Base-by-base conservation (phyloP, 1,140 invertebrate genomes). In the Meloidogyne exigua region DNA sequence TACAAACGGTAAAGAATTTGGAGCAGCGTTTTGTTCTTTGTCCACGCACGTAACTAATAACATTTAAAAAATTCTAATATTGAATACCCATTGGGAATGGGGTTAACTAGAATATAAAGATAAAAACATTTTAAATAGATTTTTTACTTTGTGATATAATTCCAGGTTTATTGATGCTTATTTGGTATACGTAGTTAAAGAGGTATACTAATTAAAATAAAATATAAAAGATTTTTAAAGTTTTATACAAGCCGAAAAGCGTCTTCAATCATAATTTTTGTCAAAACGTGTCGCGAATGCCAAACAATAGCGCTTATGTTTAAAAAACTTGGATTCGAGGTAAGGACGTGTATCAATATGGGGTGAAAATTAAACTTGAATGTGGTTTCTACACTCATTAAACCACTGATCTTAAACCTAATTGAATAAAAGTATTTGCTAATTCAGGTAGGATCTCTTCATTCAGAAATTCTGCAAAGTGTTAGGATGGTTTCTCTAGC, bases 101-200 rank as follows among this genome's bases (percentile, higher is more conserved):
- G 36, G 0, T 39, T 39, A 39, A 39, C 0, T 39, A 0, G 0
- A 39, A 4, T 9, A 39, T n/a, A n/a, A n/a, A n/a, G n/a, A 39
- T 39, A 39, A 39, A 39, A 9, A 57, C 7, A n/a, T n/a, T 57
- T 49, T 49, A n/a, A n/a, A n/a, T n/a, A n/a, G n/a, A n/a, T n/a
- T 18, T 4, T 5, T 18, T n/a, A 57, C n/a, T 44, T 18, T n/a
- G 13, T n/a, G 5, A 7, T 5, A 15, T 5, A 57, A 57, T 57
- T 57, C 91, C 36, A 92, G 95, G 88, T 92, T 95, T 36, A 92
- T 94, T 75, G 95, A 99, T 90, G 94, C 94, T 39, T 97, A 95
- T 88, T 88, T 99, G 25, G 92, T 98, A 36, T 92, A 98, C 89
- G 90, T 94, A 0, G 87, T 99, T 10, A 91, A 93, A 76, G 91